Evolutionary conservation across 2,797 vertebrate genomes (phyloP).

Genomic region (Cetoscarus ocellatus): DNA sequence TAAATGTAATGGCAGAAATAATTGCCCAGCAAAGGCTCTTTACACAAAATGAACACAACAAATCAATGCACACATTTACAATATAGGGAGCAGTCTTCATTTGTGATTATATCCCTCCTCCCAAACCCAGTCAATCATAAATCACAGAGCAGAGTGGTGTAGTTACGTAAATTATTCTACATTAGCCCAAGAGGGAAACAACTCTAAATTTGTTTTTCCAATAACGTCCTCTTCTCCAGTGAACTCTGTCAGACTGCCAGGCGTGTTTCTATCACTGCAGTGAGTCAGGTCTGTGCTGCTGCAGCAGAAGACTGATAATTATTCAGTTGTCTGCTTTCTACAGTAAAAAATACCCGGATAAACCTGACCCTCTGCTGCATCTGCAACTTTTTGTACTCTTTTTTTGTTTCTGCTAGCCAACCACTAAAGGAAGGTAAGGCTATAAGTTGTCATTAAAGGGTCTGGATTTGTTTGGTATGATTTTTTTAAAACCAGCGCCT

Average conservation of each 20-base stretch:
- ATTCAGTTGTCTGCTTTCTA: constrained; percentile 45
- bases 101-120: constrained; percentile 3
- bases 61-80: constrained; percentile 35
- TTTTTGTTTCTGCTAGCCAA: constrained; percentile 9
- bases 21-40: constrained; percentile 9
- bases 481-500: too few species aligned
- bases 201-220: constrained; percentile 29
- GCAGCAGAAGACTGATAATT: constrained; percentile 33
- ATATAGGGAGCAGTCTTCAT: not conserved
- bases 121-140: constrained; percentile 21
- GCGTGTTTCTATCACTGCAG: constrained; percentile 32
- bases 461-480: too few species aligned
- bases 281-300: constrained; percentile 63
- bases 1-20: constrained; percentile 8
- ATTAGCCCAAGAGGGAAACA: constrained; percentile 27
- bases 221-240: constrained; percentile 35
- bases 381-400: constrained; percentile 25
- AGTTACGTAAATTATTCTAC: constrained; percentile 38
- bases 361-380: constrained; percentile 35
- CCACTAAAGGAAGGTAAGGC: not conserved
- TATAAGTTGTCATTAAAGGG: too few species aligned
- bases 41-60: constrained; percentile 37
- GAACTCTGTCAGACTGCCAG: constrained; percentile 38
- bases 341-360: constrained; percentile 39
- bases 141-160: constrained; percentile 19